Conservation (phyloP, 37 sponge, comb jelly and placozoan genomes). For the Mnemiopsis leidyi region DNA sequence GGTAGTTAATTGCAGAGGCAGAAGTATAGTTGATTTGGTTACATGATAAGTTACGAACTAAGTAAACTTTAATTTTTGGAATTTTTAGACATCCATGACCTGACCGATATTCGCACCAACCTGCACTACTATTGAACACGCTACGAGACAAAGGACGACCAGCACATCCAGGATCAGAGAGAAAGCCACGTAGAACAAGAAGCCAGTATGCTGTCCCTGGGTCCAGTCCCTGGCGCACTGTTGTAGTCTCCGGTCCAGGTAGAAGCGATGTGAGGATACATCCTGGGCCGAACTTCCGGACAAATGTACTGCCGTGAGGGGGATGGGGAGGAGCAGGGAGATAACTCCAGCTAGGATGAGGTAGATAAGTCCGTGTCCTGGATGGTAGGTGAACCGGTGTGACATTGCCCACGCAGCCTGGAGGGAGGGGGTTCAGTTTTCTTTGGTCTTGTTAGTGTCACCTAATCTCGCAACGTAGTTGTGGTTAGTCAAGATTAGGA, state of each 20-base stretch:
- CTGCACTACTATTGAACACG: neutral
- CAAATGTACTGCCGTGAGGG: neutral
- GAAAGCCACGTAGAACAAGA: neutral
- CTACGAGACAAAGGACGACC: neutral
- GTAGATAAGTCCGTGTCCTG: neutral
- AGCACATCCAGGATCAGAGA: neutral
- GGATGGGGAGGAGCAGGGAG: neutral
- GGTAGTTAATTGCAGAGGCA: too few relatives aligned
- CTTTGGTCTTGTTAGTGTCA: too few relatives aligned
- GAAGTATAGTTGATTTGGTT: too few relatives aligned
- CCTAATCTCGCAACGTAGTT: too few relatives aligned
- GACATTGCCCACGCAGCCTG: slow-evolving; percentile 32
- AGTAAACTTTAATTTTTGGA: too few relatives aligned
- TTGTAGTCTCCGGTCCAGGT: neutral
- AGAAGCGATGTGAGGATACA: neutral
- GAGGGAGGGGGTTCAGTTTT: too few relatives aligned
- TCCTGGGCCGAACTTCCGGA: neutral
- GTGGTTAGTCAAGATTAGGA: too few relatives aligned
- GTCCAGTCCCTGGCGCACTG: neutral
- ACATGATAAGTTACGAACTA: too few relatives aligned
- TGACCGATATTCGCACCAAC: too few relatives aligned
- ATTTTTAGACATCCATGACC: too few relatives aligned
- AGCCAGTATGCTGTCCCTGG: neutral
- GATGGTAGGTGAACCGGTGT: slow-evolving; percentile 23
- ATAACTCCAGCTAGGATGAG: neutral